Evolutionary conservation across 2,113 vertebrate genomes (phyloP), one percentile per base, ranked within the genome.

Genomic region (Formicarius rufipectus): DNA sequence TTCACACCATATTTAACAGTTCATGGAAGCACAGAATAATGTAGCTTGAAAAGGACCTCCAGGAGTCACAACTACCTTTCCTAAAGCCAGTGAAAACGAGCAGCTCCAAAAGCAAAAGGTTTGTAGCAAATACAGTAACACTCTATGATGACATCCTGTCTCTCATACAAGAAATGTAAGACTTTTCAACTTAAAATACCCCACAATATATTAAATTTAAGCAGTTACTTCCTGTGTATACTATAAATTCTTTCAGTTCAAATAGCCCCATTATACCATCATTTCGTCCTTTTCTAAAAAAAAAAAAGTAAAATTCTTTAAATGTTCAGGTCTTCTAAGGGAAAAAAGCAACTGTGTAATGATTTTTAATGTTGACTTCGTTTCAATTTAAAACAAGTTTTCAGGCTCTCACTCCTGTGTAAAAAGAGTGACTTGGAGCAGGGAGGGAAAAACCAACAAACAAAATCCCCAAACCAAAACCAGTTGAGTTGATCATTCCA

Each of bases 371-470:
- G 6, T 3, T 69, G 21, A 55, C 37, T 75, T 86, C n/a, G 59
- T 19, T 45, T 35, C 37, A 66, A 60, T 1, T 39, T 79, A 11
- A 73, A 88, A 24, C 4, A 40, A 55, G 10, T 27, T 42, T 35
- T n/a, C 40, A 39, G 7, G 12, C 31, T 88, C 62, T n/a, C 49
- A 35, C 14, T 73, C 28, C 45, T 42, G 25, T 1, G 5, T 9
- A 66, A 22, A 42, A 20, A 40, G 10, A 6, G 10, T 5, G 10
- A 66, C 9, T 37, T 15, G 2, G 5, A 56, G 1, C 6, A 37
- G 2, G 5, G 4, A 11, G 3, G 2, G 4, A 3, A 14, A 30
- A 53, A 35, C 3, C 28, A 67, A 56, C 27, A 42, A 49, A 11
- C 10, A 31, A 35, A 62, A 19, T 62, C 3, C 14, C 25, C 30